Conservation (phyloP, 2,888 invertebrate genomes). For the Rotaria magnacalcarata region DNA sequence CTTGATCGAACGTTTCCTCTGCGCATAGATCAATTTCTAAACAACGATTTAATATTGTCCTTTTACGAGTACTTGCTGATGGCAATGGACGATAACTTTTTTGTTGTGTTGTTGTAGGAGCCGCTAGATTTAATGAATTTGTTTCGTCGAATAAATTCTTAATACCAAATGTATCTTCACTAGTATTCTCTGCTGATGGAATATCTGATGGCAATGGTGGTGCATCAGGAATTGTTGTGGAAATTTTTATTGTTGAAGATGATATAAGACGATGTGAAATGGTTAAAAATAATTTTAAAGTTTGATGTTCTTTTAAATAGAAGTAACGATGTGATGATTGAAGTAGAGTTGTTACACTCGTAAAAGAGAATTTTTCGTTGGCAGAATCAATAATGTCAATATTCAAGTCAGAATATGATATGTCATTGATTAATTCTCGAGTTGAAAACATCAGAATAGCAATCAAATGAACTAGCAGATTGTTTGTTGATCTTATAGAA, state of each 20-base stretch:
- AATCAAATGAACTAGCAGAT: neutral
- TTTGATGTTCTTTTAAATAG: conserved; percentile 20
- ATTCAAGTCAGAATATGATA: neutral
- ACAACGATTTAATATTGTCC: conserved; percentile 1
- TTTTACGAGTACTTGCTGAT: neutral
- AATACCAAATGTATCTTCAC: neutral
- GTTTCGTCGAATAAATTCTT: neutral
- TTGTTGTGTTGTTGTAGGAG: neutral
- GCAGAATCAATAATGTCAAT: neutral
- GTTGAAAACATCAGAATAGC: neutral
- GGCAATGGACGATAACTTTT: neutral
- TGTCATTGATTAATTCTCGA: neutral
- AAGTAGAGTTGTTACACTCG: neutral
- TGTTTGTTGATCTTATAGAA: neutral
- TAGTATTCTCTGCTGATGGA: neutral
- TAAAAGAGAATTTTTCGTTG: neutral
- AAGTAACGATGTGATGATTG: neutral
- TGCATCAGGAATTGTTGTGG: neutral
- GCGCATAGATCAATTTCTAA: neutral
- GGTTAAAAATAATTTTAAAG: conserved; percentile 7
- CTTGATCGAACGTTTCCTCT: neutral
- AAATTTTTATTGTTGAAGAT: neutral
- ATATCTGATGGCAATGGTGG: neutral
- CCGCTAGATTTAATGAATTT: neutral
- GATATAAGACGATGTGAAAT: neutral